Base-by-base conservation (phyloP, 2,797 vertebrate genomes). In the Intellagama lesueurii region DNA sequence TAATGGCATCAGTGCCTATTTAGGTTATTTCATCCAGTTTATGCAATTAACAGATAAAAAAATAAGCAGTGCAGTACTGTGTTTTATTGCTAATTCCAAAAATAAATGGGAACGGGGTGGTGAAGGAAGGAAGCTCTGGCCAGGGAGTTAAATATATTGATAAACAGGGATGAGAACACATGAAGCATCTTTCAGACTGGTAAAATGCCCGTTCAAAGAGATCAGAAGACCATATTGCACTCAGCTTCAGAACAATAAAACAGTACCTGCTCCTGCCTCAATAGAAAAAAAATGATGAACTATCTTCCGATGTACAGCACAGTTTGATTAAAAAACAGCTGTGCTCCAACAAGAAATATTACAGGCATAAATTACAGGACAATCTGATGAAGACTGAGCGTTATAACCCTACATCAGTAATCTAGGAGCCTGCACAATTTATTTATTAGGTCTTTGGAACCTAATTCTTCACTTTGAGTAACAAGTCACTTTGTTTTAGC, bases 121-220 rank as follows among this genome's bases (percentile, higher is more conserved):
- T 0, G 76, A 32, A 35, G 0, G 17, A 60, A 1, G 81, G 87
- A 68, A 92, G 77, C 47, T 81, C 82, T 81, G 69, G 56, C n/a
- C 73, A 70, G 17, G 66, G 44, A 81, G 1, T 69, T 84, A 92
- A 83, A 8, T 70, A 44, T 89, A 92, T 91, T 16, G 89, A 83
- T 11, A 78, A 68, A 79, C 7, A 85, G 19, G 49, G 9, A 35
- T 66, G 30, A 83, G 81, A 56, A 84, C 77, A 90, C 77, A 81
- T 72, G 7, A 7, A 90, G 69, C 19, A 92, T n/a, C 16, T 92
- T 49, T 91, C 81, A 40, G 16, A 85, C 83, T 92, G 81, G 90
- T 92, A 88, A 91, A 78, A 75, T 1, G 77, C 81, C 89, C 85
- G 47, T 92, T 89, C 89, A 91, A 81, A 95, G 85, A 90, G 30